A percentile compares a stretch with the other conserved stretches of the same genome.
phyloP scores from a whole-genome alignment of 2,113 vertebrate species.

The Gallinago paraguaiae region DNA sequence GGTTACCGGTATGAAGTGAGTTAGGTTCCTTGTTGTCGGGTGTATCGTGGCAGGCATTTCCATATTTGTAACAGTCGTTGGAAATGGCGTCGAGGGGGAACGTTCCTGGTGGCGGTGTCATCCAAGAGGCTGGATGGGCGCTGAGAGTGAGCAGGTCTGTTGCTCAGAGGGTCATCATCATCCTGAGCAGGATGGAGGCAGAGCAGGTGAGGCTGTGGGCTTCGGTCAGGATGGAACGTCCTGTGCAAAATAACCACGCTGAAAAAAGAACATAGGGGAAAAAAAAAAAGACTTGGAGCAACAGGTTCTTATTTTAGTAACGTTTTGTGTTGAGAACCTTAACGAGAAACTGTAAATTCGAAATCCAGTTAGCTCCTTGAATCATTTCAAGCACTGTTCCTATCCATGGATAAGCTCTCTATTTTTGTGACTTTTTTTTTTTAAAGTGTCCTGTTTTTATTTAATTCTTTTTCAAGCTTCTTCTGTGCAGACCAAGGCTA shows the following conservation, averaged over 20 bases:
- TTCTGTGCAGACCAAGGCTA: background rate
- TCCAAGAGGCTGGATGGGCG: background rate
- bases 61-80: background rate
- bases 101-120: background rate
- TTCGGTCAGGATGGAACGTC: fast-evolving
- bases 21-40: background rate
- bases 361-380: conserved; percentile 15
- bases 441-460: background rate
- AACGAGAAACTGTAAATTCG: background rate
- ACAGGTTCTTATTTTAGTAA: conserved; percentile 1
- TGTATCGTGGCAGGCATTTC: background rate
- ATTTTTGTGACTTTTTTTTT: background rate
- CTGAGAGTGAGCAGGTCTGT: background rate
- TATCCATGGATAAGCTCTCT: background rate
- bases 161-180: background rate
- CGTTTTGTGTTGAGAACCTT: background rate
- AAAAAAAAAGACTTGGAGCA: background rate
- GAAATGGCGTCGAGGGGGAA: background rate
- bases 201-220: background rate
- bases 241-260: background rate
- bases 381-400: background rate
- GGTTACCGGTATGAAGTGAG: background rate
- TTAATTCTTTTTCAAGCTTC: background rate
- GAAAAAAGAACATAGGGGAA: background rate
- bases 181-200: background rate